Base-by-base conservation (phyloP, 1,140 invertebrate genomes). In the Papilio helenus region DNA sequence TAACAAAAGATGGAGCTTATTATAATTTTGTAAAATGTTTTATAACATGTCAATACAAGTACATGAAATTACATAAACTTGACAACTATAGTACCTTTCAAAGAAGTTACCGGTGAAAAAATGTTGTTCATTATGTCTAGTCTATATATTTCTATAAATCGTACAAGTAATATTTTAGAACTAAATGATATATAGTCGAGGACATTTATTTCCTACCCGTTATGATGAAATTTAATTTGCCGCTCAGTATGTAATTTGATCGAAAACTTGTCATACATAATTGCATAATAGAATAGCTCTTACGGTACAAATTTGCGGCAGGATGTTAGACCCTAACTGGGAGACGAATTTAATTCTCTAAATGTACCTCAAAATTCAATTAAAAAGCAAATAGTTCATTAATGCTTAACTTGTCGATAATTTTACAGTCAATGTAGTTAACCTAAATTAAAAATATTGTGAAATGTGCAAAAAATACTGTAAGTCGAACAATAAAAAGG, bases 401-500 rank as follows among this genome's bases (percentile, higher is more conserved):
- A 8, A 18, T 55, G 51, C n/a, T 7, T 55, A n/a, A n/a, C 34
- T n/a, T 76, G 46, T 18, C 12, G 73, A 49, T 76, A 55, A 10
- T 61, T 12, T 26, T 12, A 61, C 16, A 61, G 20, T 73, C 20
- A 5, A 26, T 49, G 8, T 39, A 51, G 26, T 46, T 14, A 4
- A 23, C 10, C 26, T 29, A 44, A 55, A 46, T 29, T 10, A 26
- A 61, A 61, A 42, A 10, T 44, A 18, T n/a, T 71, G 65, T 58
- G 39, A 72, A 74, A 72, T 72, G 72, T 72, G 73, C 71, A 44
- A 80, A 79, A 80, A 82, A 46, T 71, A 39, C 23, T 51, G 49
- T 34, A 49, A 80, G 44, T 23, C 39, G 51, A 80, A 76, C 79
- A 80, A 71, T 79, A 80, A 79, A 49, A 79, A 74, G 44, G 76